These are phyloP conservation scores for Cacoxenus indagator DNA, from an alignment of 2,888 invertebrate genomes.

Conservation along the genomic window DNA sequence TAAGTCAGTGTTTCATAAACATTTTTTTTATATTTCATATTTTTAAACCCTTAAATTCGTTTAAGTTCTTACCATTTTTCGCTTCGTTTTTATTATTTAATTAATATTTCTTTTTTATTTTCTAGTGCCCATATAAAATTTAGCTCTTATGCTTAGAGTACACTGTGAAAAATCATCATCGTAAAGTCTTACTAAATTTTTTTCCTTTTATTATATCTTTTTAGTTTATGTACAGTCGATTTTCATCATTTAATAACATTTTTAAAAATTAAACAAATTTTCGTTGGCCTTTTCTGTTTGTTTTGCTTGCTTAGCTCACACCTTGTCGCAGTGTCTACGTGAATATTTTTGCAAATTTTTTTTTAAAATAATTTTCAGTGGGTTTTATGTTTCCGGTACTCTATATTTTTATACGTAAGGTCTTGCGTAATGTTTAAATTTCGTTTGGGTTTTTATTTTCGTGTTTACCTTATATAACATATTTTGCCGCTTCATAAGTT, in stretches of 20 bases:
- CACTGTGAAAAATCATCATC: conserved; percentile 21
- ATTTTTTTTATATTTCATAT: conserved; percentile 45
- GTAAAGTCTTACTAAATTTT: conserved; percentile 44
- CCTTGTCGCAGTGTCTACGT: background rate
- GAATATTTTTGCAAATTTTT: conserved; percentile 9
- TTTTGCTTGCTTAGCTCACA: conserved; percentile 3
- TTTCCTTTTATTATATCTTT: conserved; percentile 34
- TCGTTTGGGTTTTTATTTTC: conserved; percentile 14
- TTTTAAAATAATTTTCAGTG: conserved; percentile 3
- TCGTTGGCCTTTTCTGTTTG: conserved; percentile 19
- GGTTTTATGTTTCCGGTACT: conserved; percentile 10
- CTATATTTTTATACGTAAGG: background rate
- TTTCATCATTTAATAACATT: conserved; percentile 3
- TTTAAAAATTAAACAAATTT: conserved; percentile 4
- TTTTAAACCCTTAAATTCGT: conserved; percentile 63
- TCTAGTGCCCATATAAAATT: conserved; percentile 50
- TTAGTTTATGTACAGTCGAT: conserved; percentile 32
- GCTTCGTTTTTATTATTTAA: conserved; percentile 22
- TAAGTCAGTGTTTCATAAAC: conserved; percentile 55
- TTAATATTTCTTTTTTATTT: conserved; percentile 38
- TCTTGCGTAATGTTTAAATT: conserved; percentile 16
- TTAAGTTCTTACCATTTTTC: conserved; percentile 36
- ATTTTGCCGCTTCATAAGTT: background rate
- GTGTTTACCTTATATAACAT: conserved; percentile 7
- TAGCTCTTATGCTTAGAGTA: conserved; percentile 41